A percentile compares a stretch with the other conserved stretches of the same genome.
These are phyloP conservation scores for Enteromius mattozi DNA, from an alignment of 2,797 vertebrate genomes.

Conservation along the genomic window DNA sequence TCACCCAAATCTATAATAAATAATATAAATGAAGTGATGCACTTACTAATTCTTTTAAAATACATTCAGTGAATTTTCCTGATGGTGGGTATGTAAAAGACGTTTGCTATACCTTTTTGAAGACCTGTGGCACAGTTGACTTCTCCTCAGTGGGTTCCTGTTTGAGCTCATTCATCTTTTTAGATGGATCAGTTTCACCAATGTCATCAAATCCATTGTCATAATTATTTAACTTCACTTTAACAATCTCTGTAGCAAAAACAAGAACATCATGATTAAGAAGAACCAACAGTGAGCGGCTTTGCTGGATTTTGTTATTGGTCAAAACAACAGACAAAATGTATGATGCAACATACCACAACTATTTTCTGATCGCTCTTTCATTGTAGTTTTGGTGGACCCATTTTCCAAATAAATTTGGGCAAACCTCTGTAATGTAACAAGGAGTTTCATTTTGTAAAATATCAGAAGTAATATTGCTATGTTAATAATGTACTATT, in stretches of 20 bases:
- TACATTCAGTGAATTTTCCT: background rate
- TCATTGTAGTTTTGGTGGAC: slow-evolving; percentile 16
- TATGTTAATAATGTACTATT: background rate
- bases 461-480: background rate
- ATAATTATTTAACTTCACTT: slow-evolving; percentile 30
- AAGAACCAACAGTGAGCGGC: background rate
- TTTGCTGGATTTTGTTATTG: background rate
- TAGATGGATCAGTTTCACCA: slow-evolving; percentile 1
- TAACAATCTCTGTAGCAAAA: slow-evolving; percentile 32
- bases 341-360: slow-evolving; percentile 27
- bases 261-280: background rate
- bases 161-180: background rate
- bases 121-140: slow-evolving; percentile 66
- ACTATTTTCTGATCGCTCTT: background rate
- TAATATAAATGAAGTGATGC: background rate
- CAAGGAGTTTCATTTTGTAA: background rate
- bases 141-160: slow-evolving; percentile 18
- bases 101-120: slow-evolving; percentile 68
- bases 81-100: background rate
- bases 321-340: background rate
- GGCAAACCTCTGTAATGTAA: slow-evolving; percentile 68
- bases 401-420: slow-evolving; percentile 63
- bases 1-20: slow-evolving; percentile 79
- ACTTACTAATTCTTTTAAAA: slow-evolving; percentile 2
- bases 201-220: background rate